These are phyloP conservation scores for Pseudobourletiella spinata DNA, from an alignment of 1,140 invertebrate genomes.

Conservation along the genomic window DNA sequence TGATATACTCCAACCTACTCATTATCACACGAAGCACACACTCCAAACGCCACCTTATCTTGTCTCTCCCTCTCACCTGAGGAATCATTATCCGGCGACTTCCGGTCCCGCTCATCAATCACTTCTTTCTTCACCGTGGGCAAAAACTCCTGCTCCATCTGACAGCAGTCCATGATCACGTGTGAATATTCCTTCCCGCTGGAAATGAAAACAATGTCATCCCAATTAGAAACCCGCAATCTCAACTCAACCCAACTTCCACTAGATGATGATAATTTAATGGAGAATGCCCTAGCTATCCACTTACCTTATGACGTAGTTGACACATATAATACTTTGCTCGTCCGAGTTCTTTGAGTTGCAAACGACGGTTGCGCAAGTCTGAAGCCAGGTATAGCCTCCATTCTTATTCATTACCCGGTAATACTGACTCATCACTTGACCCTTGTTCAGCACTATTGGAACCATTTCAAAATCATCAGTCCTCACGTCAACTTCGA, in stretches of 20 bases:
- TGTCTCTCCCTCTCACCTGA: no score
- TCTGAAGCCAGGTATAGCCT: constrained; percentile 92
- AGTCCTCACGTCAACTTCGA: no score
- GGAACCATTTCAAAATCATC: background rate
- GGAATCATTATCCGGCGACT: constrained; percentile 72
- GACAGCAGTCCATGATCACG: constrained; percentile 84
- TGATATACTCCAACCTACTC: no score
- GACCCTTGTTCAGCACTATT: constrained; percentile 89
- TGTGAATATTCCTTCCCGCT: constrained; percentile 84
- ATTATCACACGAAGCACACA: no score
- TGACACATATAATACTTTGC: constrained; percentile 91
- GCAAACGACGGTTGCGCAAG: constrained; percentile 91
- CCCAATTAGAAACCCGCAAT: no score
- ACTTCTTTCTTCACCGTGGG: constrained; percentile 66
- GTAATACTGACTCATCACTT: constrained; percentile 92
- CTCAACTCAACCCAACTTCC: no score
- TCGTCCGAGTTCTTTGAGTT: constrained; percentile 90
- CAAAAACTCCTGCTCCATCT: constrained; percentile 57
- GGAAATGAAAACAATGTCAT: constrained; percentile 29
- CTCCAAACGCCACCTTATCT: no score
- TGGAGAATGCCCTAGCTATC: no score
- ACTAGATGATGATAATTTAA: no score
- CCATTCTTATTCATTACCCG: constrained; percentile 90
- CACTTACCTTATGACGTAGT: constrained; percentile 83
- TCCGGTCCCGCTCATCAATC: constrained; percentile 68